phyloP scores from a whole-genome alignment of 2,797 vertebrate genomes.

The Fistularia commersonii region DNA sequence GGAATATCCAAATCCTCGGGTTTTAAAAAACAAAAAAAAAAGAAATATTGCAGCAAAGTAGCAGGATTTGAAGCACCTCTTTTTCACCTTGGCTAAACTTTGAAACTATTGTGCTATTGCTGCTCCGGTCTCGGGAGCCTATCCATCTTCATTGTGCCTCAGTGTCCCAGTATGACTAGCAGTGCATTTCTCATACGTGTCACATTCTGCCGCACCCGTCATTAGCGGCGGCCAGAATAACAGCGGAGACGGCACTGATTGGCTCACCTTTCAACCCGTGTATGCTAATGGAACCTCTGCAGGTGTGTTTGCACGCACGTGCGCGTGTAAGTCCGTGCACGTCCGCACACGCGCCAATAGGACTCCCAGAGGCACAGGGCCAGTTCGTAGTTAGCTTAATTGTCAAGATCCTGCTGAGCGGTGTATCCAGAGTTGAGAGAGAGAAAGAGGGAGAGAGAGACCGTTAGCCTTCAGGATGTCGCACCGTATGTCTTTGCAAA shows the following conservation, averaged over 20 bases:
- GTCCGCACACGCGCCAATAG: slow-evolving; percentile 14
- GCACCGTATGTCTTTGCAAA: slow-evolving; percentile 22
- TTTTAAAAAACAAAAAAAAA: background rate
- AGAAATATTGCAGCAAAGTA: background rate
- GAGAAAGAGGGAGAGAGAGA: no score
- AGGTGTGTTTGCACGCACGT: slow-evolving; percentile 12
- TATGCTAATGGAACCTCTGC: slow-evolving; percentile 67
- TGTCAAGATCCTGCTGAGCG: slow-evolving; percentile 70
- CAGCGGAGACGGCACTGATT: slow-evolving; percentile 59
- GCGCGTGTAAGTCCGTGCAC: slow-evolving; percentile 8
- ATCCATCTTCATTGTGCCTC: slow-evolving; percentile 48
- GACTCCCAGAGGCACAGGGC: slow-evolving; percentile 38
- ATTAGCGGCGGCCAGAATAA: slow-evolving; percentile 55
- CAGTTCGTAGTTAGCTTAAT: slow-evolving; percentile 74
- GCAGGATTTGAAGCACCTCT: slow-evolving; percentile 7
- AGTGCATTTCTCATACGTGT: slow-evolving; percentile 57
- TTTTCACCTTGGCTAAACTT: slow-evolving; percentile 18
- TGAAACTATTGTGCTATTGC: slow-evolving; percentile 23
- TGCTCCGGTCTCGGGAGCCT: slow-evolving; percentile 19
- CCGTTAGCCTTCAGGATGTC: slow-evolving; percentile 1
- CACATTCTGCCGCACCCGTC: slow-evolving; percentile 49
- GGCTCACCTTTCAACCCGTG: slow-evolving; percentile 72
- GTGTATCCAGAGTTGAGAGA: slow-evolving; percentile 42
- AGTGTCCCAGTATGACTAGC: slow-evolving; percentile 33
- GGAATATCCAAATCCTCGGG: no score